A percentile compares a stretch with the other conserved stretches of the same genome.
Conservation (phyloP, 1,140 invertebrate genomes). For the Tetranychus cinnabarinus region DNA sequence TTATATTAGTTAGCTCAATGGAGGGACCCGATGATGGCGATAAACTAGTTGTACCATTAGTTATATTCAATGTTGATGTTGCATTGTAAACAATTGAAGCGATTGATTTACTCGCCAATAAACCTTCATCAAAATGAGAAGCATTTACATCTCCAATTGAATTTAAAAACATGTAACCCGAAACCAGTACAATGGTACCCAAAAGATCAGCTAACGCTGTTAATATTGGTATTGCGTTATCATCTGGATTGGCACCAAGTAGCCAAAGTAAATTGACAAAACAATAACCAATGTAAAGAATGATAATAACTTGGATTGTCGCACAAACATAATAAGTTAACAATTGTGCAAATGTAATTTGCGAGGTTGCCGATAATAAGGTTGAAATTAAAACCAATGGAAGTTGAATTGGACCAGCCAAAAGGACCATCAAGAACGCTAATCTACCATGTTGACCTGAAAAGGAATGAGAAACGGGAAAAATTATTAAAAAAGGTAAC, state of each 20-base stretch:
- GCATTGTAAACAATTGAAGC: background rate
- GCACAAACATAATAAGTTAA: background rate
- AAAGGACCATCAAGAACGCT: background rate
- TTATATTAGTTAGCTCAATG: too few species aligned
- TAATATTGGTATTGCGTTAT: constrained; percentile 69
- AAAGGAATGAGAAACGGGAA: background rate
- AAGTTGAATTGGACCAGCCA: background rate
- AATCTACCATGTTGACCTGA: background rate
- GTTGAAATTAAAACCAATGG: background rate
- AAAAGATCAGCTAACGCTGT: constrained; percentile 42
- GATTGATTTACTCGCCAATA: background rate
- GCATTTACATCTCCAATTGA: background rate
- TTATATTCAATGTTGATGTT: background rate
- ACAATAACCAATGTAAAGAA: constrained; percentile 28
- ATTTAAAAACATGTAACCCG: background rate
- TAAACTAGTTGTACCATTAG: too few species aligned
- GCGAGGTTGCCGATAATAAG: background rate
- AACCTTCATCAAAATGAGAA: background rate
- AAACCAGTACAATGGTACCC: background rate
- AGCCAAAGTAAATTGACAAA: constrained; percentile 27
- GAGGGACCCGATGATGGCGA: too few species aligned
- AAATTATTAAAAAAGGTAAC: too few species aligned
- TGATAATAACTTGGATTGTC: constrained; percentile 10
- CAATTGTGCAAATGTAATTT: background rate
- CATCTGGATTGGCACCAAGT: constrained; percentile 36